Evolutionary conservation across 2,888 invertebrate genomes (phyloP).

Genomic region (Zygaena filipendulae): DNA sequence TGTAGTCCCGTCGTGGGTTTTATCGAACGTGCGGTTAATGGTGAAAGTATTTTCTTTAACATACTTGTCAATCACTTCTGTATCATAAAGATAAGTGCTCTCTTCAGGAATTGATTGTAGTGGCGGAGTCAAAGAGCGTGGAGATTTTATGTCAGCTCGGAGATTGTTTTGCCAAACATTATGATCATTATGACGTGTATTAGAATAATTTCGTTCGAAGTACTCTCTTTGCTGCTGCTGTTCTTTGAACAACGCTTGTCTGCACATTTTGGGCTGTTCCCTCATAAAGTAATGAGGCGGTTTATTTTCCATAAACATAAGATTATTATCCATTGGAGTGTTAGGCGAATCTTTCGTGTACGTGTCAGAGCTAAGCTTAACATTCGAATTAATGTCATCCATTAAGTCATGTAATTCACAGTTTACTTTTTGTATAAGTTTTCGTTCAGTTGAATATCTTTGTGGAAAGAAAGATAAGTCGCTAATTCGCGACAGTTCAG

Average conservation of each 20-base stretch:
- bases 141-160: slow-evolving; percentile 32
- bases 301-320: slow-evolving; percentile 26
- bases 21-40: slow-evolving; percentile 53
- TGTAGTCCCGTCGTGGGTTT: slow-evolving; percentile 22
- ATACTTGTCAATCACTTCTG: slow-evolving; percentile 36
- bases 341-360: slow-evolving; percentile 62
- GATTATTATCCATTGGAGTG: slow-evolving; percentile 32
- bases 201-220: slow-evolving; percentile 26
- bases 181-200: slow-evolving; percentile 26
- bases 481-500: slow-evolving; percentile 56
- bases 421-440: slow-evolving; percentile 36
- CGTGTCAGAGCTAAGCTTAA: slow-evolving; percentile 55
- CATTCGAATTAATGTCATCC: slow-evolving; percentile 27
- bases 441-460: slow-evolving; percentile 56
- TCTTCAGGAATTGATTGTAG: slow-evolving; percentile 63
- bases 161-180: slow-evolving; percentile 45
- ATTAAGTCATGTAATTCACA: slow-evolving; percentile 43
- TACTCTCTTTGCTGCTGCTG: slow-evolving; percentile 31
- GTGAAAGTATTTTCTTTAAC: slow-evolving; percentile 45
- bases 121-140: slow-evolving; percentile 46
- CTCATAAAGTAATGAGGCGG: slow-evolving; percentile 29
- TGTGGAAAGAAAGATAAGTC: slow-evolving; percentile 53
- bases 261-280: slow-evolving; percentile 40
- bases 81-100: slow-evolving; percentile 39
- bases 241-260: slow-evolving; percentile 49